A percentile compares a stretch with the other conserved stretches of the same genome.
phyloP scores from a whole-genome alignment of 2,888 invertebrate species.

The Clunio marinus region DNA sequence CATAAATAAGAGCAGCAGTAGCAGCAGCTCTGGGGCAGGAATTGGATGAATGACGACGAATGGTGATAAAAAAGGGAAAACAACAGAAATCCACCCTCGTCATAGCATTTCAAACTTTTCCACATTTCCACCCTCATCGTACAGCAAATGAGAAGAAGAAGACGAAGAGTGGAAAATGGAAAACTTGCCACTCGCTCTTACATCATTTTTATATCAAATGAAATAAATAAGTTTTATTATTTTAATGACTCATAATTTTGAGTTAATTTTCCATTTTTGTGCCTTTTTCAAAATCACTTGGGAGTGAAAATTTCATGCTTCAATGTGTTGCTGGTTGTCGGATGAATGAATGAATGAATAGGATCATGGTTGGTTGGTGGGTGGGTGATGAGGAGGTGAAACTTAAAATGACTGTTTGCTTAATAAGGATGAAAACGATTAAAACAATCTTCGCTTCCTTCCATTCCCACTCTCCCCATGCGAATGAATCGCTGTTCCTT shows the following conservation, averaged over 20 bases:
- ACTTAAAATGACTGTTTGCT: background rate
- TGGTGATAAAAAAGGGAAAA: slow-evolving; percentile 37
- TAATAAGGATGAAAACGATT: slow-evolving; percentile 14
- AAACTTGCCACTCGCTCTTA: slow-evolving; percentile 34
- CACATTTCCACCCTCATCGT: background rate
- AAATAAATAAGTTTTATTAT: slow-evolving; percentile 38
- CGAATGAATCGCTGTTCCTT: background rate
- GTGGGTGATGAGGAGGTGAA: background rate
- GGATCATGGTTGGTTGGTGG: too few species aligned
- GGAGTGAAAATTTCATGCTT: background rate
- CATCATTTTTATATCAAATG: slow-evolving; percentile 37
- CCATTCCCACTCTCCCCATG: background rate
- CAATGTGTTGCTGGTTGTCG: background rate
- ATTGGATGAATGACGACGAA: slow-evolving; percentile 24
- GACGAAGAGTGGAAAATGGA: slow-evolving; percentile 7
- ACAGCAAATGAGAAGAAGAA: background rate
- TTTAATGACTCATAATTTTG: slow-evolving; percentile 37
- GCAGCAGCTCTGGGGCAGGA: background rate
- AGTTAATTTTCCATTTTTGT: slow-evolving; percentile 33
- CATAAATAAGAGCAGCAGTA: background rate
- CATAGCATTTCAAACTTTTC: slow-evolving; percentile 9
- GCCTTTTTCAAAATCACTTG: background rate
- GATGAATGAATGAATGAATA: background rate
- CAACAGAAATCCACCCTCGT: slow-evolving; percentile 5
- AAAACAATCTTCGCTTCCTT: slow-evolving; percentile 7